A percentile compares a stretch with the other conserved stretches of the same genome.
Evolutionary conservation across 2,113 vertebrate genomes (phyloP).

Genomic region (Daubentonia madagascariensis): DNA sequence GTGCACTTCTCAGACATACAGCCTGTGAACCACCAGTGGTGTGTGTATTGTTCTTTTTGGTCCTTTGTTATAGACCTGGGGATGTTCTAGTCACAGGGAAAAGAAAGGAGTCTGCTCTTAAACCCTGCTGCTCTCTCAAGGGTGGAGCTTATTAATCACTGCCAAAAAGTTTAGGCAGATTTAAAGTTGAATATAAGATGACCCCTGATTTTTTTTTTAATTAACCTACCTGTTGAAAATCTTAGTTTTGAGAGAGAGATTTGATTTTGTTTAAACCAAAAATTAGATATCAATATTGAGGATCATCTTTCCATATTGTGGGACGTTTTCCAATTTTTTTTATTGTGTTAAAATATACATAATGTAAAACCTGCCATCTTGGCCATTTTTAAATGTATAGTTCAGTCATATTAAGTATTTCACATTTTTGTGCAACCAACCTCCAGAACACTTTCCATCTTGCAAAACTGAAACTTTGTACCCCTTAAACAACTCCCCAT

Average conservation of each 20-base stretch:
- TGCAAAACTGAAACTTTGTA: background rate
- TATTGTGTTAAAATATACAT: background rate
- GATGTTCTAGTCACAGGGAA: background rate
- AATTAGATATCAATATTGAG: background rate
- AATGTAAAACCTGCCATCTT: background rate
- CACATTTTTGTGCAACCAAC: background rate
- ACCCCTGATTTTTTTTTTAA: background rate
- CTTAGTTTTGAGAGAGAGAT: slow-evolving; percentile 9
- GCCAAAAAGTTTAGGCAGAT: background rate
- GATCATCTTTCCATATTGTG: no score
- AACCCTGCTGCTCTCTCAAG: background rate
- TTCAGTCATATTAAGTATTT: background rate
- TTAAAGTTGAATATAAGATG: background rate
- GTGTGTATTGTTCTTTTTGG: background rate
- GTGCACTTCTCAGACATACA: background rate
- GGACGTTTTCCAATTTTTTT: no score
- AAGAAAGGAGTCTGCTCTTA: background rate
- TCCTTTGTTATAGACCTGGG: background rate
- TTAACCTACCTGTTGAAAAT: background rate
- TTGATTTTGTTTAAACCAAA: background rate
- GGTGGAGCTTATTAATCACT: background rate
- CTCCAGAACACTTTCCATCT: background rate
- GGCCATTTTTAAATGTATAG: background rate
- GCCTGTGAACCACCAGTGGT: background rate
- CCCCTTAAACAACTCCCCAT: background rate